Percentiles rank a stretch among this genome's conserved stretches.
phyloP scores from a whole-genome alignment of 2,797 vertebrate species.

The Argya squamiceps region DNA sequence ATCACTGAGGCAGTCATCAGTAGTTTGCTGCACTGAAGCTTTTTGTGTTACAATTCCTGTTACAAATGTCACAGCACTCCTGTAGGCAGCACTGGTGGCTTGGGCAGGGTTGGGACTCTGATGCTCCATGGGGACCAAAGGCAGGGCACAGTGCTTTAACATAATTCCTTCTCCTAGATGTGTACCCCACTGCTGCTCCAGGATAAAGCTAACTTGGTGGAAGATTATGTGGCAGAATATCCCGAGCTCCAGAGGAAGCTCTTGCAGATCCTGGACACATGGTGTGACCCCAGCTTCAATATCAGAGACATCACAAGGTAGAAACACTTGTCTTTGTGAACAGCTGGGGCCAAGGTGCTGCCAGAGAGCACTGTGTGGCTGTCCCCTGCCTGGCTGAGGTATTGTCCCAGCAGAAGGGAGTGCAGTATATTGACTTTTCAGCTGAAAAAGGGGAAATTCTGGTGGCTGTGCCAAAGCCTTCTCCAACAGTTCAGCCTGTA shows the following conservation, averaged over 20 bases:
- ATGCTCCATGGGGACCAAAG: background rate
- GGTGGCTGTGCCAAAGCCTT: background rate
- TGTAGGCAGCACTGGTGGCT: background rate
- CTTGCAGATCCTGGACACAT: constrained; percentile 64
- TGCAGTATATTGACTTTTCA: background rate
- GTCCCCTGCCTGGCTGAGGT: background rate
- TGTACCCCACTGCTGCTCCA: constrained; percentile 64
- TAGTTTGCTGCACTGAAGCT: background rate
- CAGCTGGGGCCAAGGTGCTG: background rate
- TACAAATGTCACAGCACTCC: background rate
- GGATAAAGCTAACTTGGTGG: constrained; percentile 53
- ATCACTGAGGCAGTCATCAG: background rate
- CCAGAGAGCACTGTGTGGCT: background rate
- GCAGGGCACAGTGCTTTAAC: background rate
- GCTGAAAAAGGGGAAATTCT: background rate
- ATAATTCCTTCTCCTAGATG: constrained; percentile 32
- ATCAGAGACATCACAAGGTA: constrained; percentile 56
- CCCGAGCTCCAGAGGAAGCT: constrained; percentile 65
- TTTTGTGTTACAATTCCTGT: background rate
- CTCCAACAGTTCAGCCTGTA: rapidly evolving
- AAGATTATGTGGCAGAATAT: constrained; percentile 43
- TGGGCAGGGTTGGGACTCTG: background rate
- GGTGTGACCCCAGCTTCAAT: constrained; percentile 69
- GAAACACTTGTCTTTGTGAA: background rate
- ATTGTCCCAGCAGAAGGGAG: rapidly evolving